Evolutionary conservation across 2,797 vertebrate genomes (phyloP).

Genomic region (Melanogrammus aeglefinus): DNA sequence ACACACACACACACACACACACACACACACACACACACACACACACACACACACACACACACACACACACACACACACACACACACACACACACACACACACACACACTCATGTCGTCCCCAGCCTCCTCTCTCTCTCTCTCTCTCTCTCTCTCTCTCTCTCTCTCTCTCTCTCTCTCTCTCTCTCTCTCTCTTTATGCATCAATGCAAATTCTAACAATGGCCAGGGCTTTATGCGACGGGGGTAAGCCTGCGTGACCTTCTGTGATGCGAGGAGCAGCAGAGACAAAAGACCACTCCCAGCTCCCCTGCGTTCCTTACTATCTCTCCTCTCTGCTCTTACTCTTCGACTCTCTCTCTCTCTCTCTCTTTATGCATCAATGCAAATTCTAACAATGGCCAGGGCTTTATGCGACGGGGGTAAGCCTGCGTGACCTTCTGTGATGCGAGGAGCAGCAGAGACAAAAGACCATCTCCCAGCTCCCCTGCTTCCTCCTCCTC

Average conservation of each 20-base stretch:
- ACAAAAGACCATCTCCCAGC: constrained; percentile 74
- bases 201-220: constrained; percentile 82
- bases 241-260: constrained; percentile 79
- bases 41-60: constrained; percentile 83
- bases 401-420: constrained; percentile 70
- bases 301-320: no score
- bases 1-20: no score
- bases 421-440: constrained; percentile 79
- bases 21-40: no score
- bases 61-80: constrained; percentile 3
- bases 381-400: constrained; percentile 81
- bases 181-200: constrained; percentile 69
- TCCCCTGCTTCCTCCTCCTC: constrained; percentile 6
- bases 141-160: no score
- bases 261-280: constrained; percentile 68
- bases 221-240: constrained; percentile 71
- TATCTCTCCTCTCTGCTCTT: constrained; percentile 2
- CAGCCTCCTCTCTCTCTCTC: background rate
- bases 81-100: constrained; percentile 27
- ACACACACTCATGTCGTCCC: constrained; percentile 14
- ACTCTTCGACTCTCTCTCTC: constrained; percentile 37
- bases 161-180: constrained; percentile 28
- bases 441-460: constrained; percentile 69
- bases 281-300: constrained; percentile 76
- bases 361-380: constrained; percentile 74